A percentile compares a stretch with the other conserved stretches of the same genome.
phyloP scores from a whole-genome alignment of 2,888 invertebrate genomes.

The Torymus tubicola region DNA sequence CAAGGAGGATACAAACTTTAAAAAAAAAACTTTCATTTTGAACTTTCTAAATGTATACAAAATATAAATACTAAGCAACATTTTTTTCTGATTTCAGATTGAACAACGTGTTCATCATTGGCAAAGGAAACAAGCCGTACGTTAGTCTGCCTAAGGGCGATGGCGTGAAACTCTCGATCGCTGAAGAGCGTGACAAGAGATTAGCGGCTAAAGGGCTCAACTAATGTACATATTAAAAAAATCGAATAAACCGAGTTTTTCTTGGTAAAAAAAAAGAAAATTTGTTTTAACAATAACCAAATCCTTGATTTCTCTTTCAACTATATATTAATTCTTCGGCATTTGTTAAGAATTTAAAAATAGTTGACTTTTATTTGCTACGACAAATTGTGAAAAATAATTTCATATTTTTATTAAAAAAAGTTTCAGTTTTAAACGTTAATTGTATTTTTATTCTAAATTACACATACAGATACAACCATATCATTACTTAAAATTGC shows the following conservation, averaged over 20 bases:
- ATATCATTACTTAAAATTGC: no score
- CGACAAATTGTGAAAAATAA: no score
- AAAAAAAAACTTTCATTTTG: no score
- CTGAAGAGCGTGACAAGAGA: conserved; percentile 99
- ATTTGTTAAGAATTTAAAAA: conserved; percentile 76
- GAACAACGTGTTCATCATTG: conserved; percentile 99
- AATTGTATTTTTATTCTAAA: no score
- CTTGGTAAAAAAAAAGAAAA: conserved; percentile 59
- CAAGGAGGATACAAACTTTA: conserved; percentile 75
- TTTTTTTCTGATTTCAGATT: conserved; percentile 81
- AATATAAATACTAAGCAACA: no score
- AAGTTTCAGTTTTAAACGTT: no score
- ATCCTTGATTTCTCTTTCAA: conserved; percentile 24
- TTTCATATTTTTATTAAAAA: no score
- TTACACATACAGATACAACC: no score
- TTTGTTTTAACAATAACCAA: conserved; percentile 34
- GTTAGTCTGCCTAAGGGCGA: conserved; percentile 98
- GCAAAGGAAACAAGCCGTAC: conserved; percentile 97
- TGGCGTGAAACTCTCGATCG: conserved; percentile 97
- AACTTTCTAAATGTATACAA: no score
- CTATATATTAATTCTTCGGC: conserved; percentile 75
- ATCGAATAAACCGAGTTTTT: conserved; percentile 65
- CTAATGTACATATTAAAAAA: conserved; percentile 69
- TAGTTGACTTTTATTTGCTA: no score
- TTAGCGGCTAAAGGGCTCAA: conserved; percentile 89